These are phyloP conservation scores for Saccopteryx leptura DNA, from an alignment of 2,113 vertebrate species.

Conservation along the genomic window DNA sequence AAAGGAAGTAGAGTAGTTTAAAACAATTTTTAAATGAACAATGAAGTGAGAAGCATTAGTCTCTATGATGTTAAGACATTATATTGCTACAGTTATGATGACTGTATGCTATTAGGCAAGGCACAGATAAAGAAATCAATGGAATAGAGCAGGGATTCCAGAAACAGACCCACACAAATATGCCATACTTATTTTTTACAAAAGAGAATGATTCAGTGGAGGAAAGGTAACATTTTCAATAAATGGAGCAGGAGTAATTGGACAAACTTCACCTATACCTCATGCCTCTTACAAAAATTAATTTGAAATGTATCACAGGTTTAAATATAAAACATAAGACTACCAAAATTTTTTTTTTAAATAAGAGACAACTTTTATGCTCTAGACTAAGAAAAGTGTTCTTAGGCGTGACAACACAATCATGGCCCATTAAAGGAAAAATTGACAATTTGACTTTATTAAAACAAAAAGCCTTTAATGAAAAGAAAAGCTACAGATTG, in stretches of 20 bases:
- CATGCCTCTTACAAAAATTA: neutral
- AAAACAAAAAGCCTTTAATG: neutral
- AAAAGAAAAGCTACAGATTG: neutral
- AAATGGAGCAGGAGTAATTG: neutral
- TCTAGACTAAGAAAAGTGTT: neutral
- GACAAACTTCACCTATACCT: neutral
- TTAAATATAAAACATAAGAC: neutral
- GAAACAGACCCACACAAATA: neutral
- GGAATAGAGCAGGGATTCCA: neutral
- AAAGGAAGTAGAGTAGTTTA: neutral
- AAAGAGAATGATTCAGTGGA: neutral
- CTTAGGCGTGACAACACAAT: neutral
- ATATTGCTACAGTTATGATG: neutral
- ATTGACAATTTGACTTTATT: neutral
- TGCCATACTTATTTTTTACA: neutral
- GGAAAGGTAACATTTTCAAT: neutral
- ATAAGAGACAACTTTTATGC: neutral
- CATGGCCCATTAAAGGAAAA: neutral
- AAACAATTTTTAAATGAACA: neutral
- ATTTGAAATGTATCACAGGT: neutral
- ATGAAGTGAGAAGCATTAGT: neutral
- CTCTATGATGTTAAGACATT: neutral
- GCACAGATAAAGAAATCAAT: neutral
- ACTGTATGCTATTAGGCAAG: neutral
- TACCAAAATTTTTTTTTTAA: neutral